phyloP scores from a whole-genome alignment of 2,797 vertebrate species.

The Setipinna tenuifilis region DNA sequence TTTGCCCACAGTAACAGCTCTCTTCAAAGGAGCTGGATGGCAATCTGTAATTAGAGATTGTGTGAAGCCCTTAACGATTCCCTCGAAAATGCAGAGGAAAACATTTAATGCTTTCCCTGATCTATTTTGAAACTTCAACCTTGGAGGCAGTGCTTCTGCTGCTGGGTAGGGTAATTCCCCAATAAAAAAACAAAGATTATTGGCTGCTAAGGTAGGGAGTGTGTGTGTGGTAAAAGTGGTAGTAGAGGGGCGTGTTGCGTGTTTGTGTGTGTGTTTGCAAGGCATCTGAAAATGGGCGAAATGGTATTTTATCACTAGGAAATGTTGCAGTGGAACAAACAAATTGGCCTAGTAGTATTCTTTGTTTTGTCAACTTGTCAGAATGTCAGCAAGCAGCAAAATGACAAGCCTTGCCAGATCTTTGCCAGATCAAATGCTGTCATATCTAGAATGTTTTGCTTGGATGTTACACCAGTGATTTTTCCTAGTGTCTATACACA shows the following conservation, averaged over 20 bases:
- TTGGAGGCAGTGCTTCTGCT: slow-evolving; percentile 63
- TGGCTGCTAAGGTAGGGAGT: slow-evolving; percentile 56
- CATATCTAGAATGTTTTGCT: background rate
- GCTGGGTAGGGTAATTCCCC: slow-evolving; percentile 50
- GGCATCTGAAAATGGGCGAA: background rate
- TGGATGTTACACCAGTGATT: no score
- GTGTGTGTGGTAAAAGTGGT: slow-evolving; percentile 22
- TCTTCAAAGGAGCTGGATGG: slow-evolving; percentile 72
- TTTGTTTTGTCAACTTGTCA: background rate
- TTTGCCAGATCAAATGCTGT: background rate
- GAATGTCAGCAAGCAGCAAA: background rate
- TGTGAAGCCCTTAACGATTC: slow-evolving; percentile 68
- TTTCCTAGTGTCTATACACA: background rate
- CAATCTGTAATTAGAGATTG: slow-evolving; percentile 81
- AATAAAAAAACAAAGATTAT: slow-evolving; percentile 47
- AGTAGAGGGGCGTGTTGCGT: background rate
- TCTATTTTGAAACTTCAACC: slow-evolving; percentile 72
- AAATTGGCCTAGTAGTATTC: background rate
- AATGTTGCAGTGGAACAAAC: background rate
- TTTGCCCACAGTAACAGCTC: slow-evolving; percentile 71
- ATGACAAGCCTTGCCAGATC: background rate
- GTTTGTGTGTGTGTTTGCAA: background rate
- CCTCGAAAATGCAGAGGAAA: slow-evolving; percentile 67
- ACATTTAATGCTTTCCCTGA: slow-evolving; percentile 65
- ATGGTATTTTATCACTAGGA: background rate